These are phyloP conservation scores for Nematopogon swammerdamellus DNA, from an alignment of 2,888 invertebrate genomes.

Conservation along the genomic window DNA sequence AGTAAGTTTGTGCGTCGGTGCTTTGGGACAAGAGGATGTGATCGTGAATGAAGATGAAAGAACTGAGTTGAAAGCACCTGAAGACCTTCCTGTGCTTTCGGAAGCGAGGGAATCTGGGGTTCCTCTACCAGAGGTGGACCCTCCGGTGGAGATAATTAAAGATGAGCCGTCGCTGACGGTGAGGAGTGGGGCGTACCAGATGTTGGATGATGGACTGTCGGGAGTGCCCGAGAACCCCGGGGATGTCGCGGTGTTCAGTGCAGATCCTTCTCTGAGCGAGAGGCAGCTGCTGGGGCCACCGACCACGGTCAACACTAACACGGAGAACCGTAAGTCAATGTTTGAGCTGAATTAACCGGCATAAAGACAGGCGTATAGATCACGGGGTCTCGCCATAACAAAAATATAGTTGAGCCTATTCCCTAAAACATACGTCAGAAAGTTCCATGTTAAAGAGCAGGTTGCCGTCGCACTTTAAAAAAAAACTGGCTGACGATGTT, in stretches of 20 bases:
- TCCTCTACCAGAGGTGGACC: conserved; percentile 3
- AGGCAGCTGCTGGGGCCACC: conserved; percentile 26
- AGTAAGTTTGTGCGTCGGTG: conserved; percentile 35
- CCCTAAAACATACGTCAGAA: too few species aligned
- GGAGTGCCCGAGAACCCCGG: conserved; percentile 21
- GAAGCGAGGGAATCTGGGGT: conserved; percentile 14
- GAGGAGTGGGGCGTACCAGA: conserved; percentile 41
- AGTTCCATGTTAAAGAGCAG: too few species aligned
- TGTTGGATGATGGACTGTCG: conserved; percentile 26
- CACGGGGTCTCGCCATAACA: too few species aligned
- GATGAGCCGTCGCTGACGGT: conserved; percentile 23
- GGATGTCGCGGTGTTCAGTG: conserved; percentile 21
- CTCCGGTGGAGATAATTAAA: conserved; percentile 26
- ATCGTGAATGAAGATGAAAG: conserved; percentile 24
- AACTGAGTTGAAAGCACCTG: conserved; percentile 15
- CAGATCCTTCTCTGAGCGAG: conserved; percentile 27
- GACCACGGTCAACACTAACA: conserved; percentile 28
- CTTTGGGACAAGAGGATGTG: conserved; percentile 30
- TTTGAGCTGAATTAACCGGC: too few species aligned
- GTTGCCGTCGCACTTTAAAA: too few species aligned
- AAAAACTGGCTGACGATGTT: too few species aligned
- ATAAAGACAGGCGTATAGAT: too few species aligned
- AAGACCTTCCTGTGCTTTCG: conserved; percentile 12
- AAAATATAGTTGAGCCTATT: too few species aligned
- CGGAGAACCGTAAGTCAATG: conserved; percentile 31